Evolutionary conservation across 1,140 invertebrate species (phyloP).

Genomic region (Hycleus cichorii): DNA sequence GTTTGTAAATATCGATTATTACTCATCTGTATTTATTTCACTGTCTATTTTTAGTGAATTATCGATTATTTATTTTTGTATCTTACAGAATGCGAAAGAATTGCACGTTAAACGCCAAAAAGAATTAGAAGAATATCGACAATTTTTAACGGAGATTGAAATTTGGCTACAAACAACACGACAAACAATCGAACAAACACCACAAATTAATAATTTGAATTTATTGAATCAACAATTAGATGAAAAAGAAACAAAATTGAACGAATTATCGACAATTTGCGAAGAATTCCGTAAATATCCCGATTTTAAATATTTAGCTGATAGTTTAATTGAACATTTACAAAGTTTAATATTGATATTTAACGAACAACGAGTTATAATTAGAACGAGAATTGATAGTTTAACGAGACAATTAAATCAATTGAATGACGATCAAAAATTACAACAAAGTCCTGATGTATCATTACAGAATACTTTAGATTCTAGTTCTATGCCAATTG

Average conservation of each 20-base stretch:
- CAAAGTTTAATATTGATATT: conserved; percentile 47
- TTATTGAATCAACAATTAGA: conserved; percentile 50
- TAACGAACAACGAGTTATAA: conserved; percentile 48
- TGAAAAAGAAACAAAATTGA: conserved; percentile 49
- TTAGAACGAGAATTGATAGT: conserved; percentile 49
- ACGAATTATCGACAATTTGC: conserved; percentile 50
- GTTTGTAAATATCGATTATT: not conserved
- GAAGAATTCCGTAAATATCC: conserved; percentile 44
- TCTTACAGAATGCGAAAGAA: conserved; percentile 46
- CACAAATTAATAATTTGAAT: conserved; percentile 38
- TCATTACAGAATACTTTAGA: conserved; percentile 52
- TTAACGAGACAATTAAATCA: conserved; percentile 41
- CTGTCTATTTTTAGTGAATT: not conserved
- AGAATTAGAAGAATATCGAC: conserved; percentile 52
- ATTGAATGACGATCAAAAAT: conserved; percentile 27
- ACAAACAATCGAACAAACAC: conserved; percentile 26
- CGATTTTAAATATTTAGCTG: conserved; percentile 44
- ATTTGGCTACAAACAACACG: conserved; percentile 48
- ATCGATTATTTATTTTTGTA: conserved; percentile 2
- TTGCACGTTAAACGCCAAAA: conserved; percentile 47
- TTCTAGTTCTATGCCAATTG: conserved; percentile 54
- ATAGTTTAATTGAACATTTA: conserved; percentile 50
- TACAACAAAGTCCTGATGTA: conserved; percentile 27
- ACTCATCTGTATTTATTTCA: not conserved
- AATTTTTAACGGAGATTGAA: conserved; percentile 55